Evolutionary conservation across 64 coral and sea anemone species (phyloP), one percentile per base, ranked within the genome.

Genomic region (Stylophora pistillata): DNA sequence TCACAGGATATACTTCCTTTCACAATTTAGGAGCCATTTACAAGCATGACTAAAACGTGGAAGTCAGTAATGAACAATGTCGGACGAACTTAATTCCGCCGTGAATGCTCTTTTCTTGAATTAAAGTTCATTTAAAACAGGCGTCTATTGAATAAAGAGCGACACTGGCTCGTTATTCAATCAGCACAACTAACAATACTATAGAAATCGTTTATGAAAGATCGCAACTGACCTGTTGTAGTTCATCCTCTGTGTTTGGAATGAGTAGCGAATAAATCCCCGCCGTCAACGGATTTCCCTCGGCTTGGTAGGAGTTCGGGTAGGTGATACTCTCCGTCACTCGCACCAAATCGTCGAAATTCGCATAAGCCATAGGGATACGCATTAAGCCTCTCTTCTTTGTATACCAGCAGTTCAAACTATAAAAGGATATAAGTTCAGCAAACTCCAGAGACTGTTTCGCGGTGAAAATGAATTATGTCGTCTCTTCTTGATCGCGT

Each of bases 231-330:
- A 91, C 90, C 90, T 91, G 90, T 30, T 86, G 78, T 56, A 91
- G 69, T 34, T 91, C 90, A 25, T 91, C 90, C 82, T 91, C 90
- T 0, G 34, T 91, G 37, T 41, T 86, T 3, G 90, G 90, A 30
- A 91, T 76, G 53, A 91, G 74, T 7, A 91, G 60, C 41, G 90
- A 91, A 56, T 91, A 91, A 16, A 91, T 86, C 17, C 90, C 90
- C 13, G 90, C 75, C 55, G 90, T 86, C 27, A 91, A 20, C 53
- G 90, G 90, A 77, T 90, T 84, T 70, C 80, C 80, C 34, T 84
- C 80, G 23, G 32, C 80, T 69, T 84, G 80, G 61, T 84, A 84
- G 5, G 80, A 69, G 61, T 84, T 84, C 34, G 41, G 80, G 62
- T 84, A 69, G 60, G 37, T 84, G 13, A 84, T 20, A 53, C 80